Evolutionary conservation across 2,888 invertebrate species (phyloP).

Genomic region (Clusia tigrina): DNA sequence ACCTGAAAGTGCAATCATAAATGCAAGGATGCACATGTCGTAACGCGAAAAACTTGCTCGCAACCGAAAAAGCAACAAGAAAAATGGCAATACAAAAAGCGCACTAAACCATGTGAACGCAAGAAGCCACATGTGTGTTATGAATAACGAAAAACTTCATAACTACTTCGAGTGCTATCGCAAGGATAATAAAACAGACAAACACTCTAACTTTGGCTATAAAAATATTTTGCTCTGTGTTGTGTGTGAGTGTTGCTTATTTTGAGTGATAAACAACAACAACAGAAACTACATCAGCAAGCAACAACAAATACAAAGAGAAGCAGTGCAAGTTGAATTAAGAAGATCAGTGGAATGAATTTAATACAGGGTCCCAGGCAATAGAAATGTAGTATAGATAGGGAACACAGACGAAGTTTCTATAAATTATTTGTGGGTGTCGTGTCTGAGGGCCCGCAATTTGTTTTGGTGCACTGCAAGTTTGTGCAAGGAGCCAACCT

Average conservation of each 20-base stretch:
- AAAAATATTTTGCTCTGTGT: conserved; percentile 49
- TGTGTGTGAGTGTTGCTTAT: conserved; percentile 16
- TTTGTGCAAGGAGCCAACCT: too few species aligned
- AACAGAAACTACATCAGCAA: background rate
- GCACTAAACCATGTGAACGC: conserved; percentile 5
- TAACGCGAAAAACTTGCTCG: conserved; percentile 16
- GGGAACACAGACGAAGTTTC: background rate
- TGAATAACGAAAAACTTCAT: conserved; percentile 50
- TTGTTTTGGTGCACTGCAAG: background rate
- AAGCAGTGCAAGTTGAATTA: conserved; percentile 5
- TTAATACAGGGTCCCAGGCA: background rate
- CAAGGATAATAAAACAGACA: conserved; percentile 59
- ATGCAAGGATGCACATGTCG: conserved; percentile 28
- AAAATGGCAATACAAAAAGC: conserved; percentile 11
- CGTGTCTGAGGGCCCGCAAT: too few species aligned
- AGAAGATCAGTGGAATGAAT: background rate
- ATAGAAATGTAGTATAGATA: background rate
- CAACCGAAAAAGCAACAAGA: conserved; percentile 12
- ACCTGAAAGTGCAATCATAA: conserved; percentile 32
- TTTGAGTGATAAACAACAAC: conserved; percentile 6
- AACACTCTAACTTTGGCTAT: conserved; percentile 58
- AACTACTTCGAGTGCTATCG: conserved; percentile 36
- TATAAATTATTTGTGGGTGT: too few species aligned
- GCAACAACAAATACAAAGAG: too few species aligned
- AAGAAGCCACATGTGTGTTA: conserved; percentile 35